A percentile compares a stretch with the other conserved stretches of the same genome.
Conservation (phyloP, 2,888 invertebrate species). For the Bhutanitis thaidina region DNA sequence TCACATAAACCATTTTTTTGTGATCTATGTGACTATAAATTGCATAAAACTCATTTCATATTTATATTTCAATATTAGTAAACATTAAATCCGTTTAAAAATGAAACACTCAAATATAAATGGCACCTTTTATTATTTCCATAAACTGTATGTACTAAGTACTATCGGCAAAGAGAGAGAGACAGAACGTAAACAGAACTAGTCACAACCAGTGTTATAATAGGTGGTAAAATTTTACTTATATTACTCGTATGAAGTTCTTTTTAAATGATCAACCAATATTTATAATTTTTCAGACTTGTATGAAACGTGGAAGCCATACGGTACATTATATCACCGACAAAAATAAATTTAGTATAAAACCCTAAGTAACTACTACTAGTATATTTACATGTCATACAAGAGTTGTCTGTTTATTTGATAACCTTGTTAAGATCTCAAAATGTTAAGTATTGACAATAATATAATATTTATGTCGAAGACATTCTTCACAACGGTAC, state of each 20-base stretch:
- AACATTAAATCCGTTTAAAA: no score
- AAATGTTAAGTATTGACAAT: not conserved
- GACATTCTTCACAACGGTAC: not conserved
- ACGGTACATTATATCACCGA: conserved; percentile 24
- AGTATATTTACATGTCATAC: conserved; percentile 33
- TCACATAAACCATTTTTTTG: no score
- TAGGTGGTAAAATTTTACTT: conserved; percentile 39
- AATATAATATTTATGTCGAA: not conserved
- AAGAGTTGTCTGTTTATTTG: not conserved
- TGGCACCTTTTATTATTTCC: conserved; percentile 23
- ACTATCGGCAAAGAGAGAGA: conserved; percentile 32
- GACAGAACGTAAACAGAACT: conserved; percentile 37
- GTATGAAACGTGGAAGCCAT: conserved; percentile 20
- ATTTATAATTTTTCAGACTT: conserved; percentile 25
- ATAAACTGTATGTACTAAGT: conserved; percentile 39
- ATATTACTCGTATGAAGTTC: conserved; percentile 21
- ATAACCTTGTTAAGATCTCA: not conserved
- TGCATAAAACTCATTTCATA: no score
- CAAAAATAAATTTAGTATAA: conserved; percentile 46
- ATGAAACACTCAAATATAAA: conserved; percentile 3
- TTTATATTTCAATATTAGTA: no score
- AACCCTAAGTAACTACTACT: conserved; percentile 45
- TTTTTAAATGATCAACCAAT: conserved; percentile 28
- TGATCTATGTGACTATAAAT: no score
- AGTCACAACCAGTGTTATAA: conserved; percentile 64